Conservation (phyloP, 2,888 invertebrate species). For the Hypena proboscidalis region DNA sequence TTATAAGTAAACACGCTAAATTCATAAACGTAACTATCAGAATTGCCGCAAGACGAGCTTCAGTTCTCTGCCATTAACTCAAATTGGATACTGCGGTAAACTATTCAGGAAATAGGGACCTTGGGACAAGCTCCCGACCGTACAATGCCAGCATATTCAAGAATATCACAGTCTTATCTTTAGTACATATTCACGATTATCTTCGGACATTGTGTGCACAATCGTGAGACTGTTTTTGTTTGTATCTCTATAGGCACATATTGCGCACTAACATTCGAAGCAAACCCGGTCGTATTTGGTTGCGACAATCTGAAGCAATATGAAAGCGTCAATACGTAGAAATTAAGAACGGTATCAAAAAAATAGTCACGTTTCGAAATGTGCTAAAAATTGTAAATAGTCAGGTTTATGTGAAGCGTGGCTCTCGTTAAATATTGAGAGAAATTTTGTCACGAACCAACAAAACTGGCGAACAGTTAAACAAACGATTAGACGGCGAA, state of each 20-base stretch:
- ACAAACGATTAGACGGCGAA: constrained; percentile 48
- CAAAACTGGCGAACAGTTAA: constrained; percentile 42
- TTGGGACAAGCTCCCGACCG: constrained; percentile 11
- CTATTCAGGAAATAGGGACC: constrained; percentile 35
- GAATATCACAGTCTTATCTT: constrained; percentile 3
- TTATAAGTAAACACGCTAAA: neutral
- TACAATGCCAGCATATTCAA: neutral
- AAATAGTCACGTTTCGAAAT: constrained; percentile 15
- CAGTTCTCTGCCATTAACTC: constrained; percentile 30
- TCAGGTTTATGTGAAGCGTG: constrained; percentile 28
- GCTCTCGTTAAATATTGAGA: constrained; percentile 44
- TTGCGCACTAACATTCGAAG: constrained; percentile 15
- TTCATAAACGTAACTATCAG: constrained; percentile 5
- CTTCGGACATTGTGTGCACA: constrained; percentile 6
- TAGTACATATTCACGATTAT: constrained; percentile 6
- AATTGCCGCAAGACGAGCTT: constrained; percentile 24
- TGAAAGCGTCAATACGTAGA: constrained; percentile 21
- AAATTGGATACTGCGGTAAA: constrained; percentile 32
- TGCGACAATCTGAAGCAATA: constrained; percentile 24
- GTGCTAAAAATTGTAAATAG: constrained; percentile 36
- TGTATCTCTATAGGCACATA: constrained; percentile 8
- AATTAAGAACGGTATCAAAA: constrained; percentile 6
- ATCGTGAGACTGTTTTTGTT: constrained; percentile 12
- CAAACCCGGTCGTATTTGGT: constrained; percentile 17
- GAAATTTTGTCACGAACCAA: constrained; percentile 50